These are phyloP conservation scores for Balanococcus diminutus DNA, from an alignment of 2,888 invertebrate species.

Conservation along the genomic window DNA sequence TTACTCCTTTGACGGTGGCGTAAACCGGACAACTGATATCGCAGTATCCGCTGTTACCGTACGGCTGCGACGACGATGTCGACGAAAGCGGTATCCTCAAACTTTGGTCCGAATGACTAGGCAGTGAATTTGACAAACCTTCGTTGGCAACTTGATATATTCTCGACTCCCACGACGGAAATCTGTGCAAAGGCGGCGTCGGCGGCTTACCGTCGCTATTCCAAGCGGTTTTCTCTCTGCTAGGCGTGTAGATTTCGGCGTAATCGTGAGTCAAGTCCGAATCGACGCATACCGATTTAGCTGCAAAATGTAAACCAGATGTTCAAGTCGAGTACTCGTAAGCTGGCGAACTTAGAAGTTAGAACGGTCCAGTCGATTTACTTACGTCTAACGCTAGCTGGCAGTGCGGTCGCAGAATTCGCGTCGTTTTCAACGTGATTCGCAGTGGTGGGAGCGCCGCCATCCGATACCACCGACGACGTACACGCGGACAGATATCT, in stretches of 20 bases:
- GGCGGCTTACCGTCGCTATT: slow-evolving; percentile 68
- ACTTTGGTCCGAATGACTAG: slow-evolving; percentile 46
- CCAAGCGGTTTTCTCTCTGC: slow-evolving; percentile 70
- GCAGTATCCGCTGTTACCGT: slow-evolving; percentile 70
- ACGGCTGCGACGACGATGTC: neutral
- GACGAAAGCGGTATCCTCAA: neutral
- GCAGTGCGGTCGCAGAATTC: slow-evolving; percentile 65
- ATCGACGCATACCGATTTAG: slow-evolving; percentile 61
- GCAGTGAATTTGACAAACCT: slow-evolving; percentile 58
- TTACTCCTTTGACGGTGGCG: slow-evolving; percentile 91
- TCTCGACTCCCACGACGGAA: slow-evolving; percentile 94
- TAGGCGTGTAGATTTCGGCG: slow-evolving; percentile 92
- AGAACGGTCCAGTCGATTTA: no score
- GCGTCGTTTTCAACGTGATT: slow-evolving; percentile 69
- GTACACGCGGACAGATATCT: slow-evolving; percentile 67
- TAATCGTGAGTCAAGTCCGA: slow-evolving; percentile 79
- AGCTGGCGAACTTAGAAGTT: neutral
- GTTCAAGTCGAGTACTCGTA: neutral
- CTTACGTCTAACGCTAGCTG: slow-evolving; percentile 59
- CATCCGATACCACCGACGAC: slow-evolving; percentile 59
- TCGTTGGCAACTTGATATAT: slow-evolving; percentile 79
- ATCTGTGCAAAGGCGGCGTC: slow-evolving; percentile 88
- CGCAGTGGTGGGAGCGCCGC: slow-evolving; percentile 63
- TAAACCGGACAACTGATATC: slow-evolving; percentile 93
- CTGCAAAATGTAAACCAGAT: slow-evolving; percentile 54